A percentile compares a stretch with the other conserved stretches of the same genome.
Evolutionary conservation across 2,797 vertebrate genomes (phyloP).

Genomic region (Smutsia gigantea): DNA sequence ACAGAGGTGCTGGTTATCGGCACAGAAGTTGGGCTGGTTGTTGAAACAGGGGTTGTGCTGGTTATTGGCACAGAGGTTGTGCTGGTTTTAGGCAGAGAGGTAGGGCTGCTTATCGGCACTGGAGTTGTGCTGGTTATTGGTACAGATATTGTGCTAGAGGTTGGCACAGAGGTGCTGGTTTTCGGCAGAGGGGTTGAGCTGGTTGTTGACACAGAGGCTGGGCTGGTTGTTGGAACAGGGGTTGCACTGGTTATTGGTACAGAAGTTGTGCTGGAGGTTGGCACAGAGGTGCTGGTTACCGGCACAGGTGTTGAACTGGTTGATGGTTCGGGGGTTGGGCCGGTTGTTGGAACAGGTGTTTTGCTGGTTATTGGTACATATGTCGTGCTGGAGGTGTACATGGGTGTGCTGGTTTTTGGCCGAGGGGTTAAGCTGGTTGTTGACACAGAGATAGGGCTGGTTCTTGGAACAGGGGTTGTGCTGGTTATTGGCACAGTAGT

Average conservation of each 20-base stretch:
- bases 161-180: neutral
- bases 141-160: fast-evolving
- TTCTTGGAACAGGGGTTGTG: no score
- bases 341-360: fast-evolving
- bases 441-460: no score
- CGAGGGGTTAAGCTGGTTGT: no score
- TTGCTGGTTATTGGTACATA: no score
- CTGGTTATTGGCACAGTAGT: no score
- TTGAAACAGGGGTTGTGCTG: no score
- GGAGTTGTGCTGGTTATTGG: no score
- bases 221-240: neutral
- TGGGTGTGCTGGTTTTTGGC: no score
- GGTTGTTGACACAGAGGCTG: fast-evolving
- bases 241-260: neutral
- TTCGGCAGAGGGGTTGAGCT: neutral
- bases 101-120: no score
- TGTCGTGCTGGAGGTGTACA: no score
- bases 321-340: fast-evolving
- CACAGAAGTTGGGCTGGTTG: neutral
- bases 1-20: neutral
- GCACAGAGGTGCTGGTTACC: neutral
- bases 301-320: neutral
- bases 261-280: fast-evolving
- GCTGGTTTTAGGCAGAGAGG: no score
- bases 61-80: no score